These are phyloP conservation scores for Nymphicus hollandicus DNA, from an alignment of 2,113 vertebrate genomes.

Conservation along the genomic window DNA sequence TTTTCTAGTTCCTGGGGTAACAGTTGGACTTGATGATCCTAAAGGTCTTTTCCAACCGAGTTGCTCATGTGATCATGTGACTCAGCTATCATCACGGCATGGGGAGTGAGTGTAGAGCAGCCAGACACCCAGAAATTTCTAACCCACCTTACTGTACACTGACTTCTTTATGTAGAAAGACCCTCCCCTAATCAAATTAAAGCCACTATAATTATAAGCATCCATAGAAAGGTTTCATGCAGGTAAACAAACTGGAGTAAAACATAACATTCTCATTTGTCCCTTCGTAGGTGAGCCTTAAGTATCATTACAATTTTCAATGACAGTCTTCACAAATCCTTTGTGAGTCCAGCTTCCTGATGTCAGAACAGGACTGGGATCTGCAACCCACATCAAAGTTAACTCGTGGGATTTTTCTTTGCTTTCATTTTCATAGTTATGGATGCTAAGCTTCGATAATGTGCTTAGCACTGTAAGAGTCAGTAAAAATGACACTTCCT, in stretches of 20 bases:
- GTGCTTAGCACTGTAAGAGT: conserved; percentile 29
- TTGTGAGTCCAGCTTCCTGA: neutral
- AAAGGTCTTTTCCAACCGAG: neutral
- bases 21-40: neutral
- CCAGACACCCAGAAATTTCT: neutral
- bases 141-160: neutral
- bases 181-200: neutral
- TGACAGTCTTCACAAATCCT: conserved; percentile 23
- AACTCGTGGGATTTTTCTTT: conserved; percentile 1
- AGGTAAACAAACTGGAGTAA: neutral
- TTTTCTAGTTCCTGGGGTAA: neutral
- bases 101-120: neutral
- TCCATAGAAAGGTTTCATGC: neutral
- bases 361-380: neutral
- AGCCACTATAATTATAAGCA: neutral
- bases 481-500: conserved; percentile 19
- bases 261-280: neutral
- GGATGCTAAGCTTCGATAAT: conserved; percentile 50
- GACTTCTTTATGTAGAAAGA: neutral
- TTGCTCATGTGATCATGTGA: neutral
- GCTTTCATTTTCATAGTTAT: neutral
- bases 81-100: neutral
- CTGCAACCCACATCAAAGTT: conserved; percentile 23
- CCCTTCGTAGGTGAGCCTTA: neutral
- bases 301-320: neutral